Conservation (phyloP, 2,797 vertebrate species). For the Pelodytes ibericus region DNA sequence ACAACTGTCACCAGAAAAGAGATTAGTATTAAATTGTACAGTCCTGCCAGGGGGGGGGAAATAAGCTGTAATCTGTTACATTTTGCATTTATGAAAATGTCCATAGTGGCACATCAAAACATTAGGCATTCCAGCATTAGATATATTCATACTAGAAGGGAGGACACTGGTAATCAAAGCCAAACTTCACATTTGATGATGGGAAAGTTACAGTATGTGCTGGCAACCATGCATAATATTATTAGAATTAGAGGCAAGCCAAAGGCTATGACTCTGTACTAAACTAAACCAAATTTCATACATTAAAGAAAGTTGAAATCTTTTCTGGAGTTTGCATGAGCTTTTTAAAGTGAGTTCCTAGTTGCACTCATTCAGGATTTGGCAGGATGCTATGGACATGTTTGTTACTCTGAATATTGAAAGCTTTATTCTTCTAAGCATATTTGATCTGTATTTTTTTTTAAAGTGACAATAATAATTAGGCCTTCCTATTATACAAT, state of each 20-base stretch:
- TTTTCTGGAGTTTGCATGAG: not conserved
- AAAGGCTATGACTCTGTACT: constrained; percentile 6
- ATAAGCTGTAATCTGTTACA: constrained; percentile 14
- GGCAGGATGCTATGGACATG: too few relatives aligned
- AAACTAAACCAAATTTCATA: not conserved
- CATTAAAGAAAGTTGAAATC: constrained; percentile 1
- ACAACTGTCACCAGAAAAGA: constrained; percentile 50
- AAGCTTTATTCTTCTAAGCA: too few relatives aligned
- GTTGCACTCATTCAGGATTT: too few relatives aligned
- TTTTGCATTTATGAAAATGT: constrained; percentile 49
- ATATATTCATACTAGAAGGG: constrained; percentile 28
- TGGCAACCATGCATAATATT: constrained; percentile 21
- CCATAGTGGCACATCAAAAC: constrained; percentile 21
- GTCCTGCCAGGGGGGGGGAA: constrained; percentile 38
- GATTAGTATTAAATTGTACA: constrained; percentile 48
- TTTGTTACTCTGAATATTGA: too few relatives aligned
- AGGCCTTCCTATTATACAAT: too few relatives aligned
- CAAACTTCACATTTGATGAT: constrained; percentile 18
- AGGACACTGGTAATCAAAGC: not conserved
- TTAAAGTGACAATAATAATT: too few relatives aligned
- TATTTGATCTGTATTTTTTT: too few relatives aligned
- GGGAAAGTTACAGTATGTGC: constrained; percentile 1
- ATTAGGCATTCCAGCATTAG: constrained; percentile 22
- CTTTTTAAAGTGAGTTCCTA: not conserved
- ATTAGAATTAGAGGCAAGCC: not conserved